Percentiles rank a stretch among this genome's conserved stretches.
Conservation (phyloP, 2,113 vertebrate genomes). For the Mola mola region DNA sequence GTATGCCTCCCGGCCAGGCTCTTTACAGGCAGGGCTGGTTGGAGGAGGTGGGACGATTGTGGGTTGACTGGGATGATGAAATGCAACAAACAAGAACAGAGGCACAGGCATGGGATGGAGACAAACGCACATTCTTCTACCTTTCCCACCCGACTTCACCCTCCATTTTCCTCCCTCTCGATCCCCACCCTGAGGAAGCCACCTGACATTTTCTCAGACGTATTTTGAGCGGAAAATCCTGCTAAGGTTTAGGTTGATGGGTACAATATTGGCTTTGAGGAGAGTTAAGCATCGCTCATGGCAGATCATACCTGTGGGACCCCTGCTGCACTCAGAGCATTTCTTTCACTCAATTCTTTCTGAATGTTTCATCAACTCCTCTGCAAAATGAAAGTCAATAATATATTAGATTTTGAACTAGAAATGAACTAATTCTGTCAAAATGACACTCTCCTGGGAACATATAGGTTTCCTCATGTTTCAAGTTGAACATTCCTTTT, state of each 20-base stretch:
- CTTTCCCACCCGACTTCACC: constrained; percentile 5
- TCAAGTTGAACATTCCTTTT: constrained; percentile 27
- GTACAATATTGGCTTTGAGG: constrained; percentile 65
- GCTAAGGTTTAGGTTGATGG: constrained; percentile 61
- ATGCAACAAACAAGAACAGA: constrained; percentile 55
- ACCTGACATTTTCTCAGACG: constrained; percentile 66
- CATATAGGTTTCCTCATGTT: constrained; percentile 58
- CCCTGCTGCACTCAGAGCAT: constrained; percentile 38
- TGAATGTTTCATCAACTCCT: constrained; percentile 67
- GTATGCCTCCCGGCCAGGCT: constrained; percentile 37
- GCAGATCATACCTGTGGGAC: constrained; percentile 65
- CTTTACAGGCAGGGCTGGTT: constrained; percentile 13
- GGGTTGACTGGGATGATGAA: constrained; percentile 27
- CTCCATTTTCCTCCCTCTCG: constrained; percentile 14
- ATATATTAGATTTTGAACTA: constrained; percentile 60
- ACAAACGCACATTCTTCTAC: constrained; percentile 39
- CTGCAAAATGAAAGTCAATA: constrained; percentile 45
- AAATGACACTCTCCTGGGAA: constrained; percentile 51
- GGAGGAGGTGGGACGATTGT: constrained; percentile 20
- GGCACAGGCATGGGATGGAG: constrained; percentile 48
- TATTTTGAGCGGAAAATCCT: constrained; percentile 61
- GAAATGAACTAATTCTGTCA: constrained; percentile 76
- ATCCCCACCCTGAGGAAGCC: constrained; percentile 53
- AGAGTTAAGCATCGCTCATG: constrained; percentile 63
- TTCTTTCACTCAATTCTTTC: constrained; percentile 60